Base-by-base conservation (phyloP, 2,797 vertebrate species). In the Eulemur mongoz region DNA sequence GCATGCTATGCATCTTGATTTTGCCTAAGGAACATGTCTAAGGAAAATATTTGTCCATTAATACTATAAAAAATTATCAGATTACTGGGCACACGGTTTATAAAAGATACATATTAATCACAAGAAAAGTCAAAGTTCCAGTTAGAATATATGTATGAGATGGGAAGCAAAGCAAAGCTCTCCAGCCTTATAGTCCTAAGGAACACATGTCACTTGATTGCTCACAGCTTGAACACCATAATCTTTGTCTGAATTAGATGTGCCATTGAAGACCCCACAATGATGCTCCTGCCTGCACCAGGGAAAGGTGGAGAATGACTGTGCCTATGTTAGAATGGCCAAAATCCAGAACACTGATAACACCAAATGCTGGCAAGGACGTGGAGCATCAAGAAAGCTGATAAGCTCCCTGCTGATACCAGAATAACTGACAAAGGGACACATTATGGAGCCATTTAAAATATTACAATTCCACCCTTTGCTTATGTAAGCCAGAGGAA, bases 191-290 rank as follows among this genome's bases (percentile, higher is more conserved):
- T 4, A 32, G 30, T 20, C 61, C 40, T 52, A 10, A 32, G 43
- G 20, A 43, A 9, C n/a, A 30, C 0, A 0, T 3, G 0, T 8
- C 30, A 2, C 32, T 52, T 17, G n/a, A 63, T 14, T 38, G 32
- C 73, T 35, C n/a, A 22, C 11, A 14, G 43, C n/a, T 10, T 27
- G 27, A 17, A 43, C 65, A 48, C 22, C 63, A 0, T 12, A 0
- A 11, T 48, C 48, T 48, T 38, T 70, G 57, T 73, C 63, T 63
- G 11, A 20, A 2, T 20, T 23, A 61, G 61, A 32, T 12, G n/a
- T 23, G 32, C 4, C 20, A 13, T 0, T 7, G 6, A 65, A 43
- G 22, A 12, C 6, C 38, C 32, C 17, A 3, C 15, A 7, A 20
- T 1, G 18, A n/a, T 5, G 5, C 11, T n/a, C 27, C 76, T 65